Base-by-base conservation (phyloP, 2,113 vertebrate genomes). In the Romanogobio albipinnatus region DNA sequence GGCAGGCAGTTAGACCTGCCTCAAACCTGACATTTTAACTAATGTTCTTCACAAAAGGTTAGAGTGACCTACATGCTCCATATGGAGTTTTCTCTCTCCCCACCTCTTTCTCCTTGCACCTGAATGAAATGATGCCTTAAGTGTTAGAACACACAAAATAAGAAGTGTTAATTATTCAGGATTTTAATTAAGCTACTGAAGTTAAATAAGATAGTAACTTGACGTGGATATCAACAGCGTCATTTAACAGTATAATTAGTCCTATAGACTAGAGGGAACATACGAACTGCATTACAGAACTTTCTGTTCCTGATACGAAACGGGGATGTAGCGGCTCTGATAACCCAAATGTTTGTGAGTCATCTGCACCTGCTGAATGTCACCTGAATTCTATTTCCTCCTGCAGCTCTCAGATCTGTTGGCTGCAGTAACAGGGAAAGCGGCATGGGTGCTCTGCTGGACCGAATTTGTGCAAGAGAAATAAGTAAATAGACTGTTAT, bases 11-110 rank as follows among this genome's bases (percentile, higher is more conserved):
- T 78, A 86, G 74, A 88, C 89, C 86, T 26, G 58, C 88, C 56
- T 86, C 64, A 90, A 75, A 86, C 87, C 90, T 93, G 91, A 92
- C 92, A 93, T 93, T 92, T 93, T 90, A 92, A 92, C 88, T 90
- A 91, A 92, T 92, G 91, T 90, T 91, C 62, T 59, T 85, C 82
- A 84, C 90, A 83, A 83, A 86, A 90, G 91, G 92, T 90, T 84
- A 86, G 51, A 53, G 77, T 89, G 86, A 89, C 89, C 89, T 88
- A 88, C 89, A 76, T 87, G 91, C 90, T 91, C 89, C 90, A 71
- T 80, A 68, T 84, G 82, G 86, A 89, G 45, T 29, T 83, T 76
- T 83, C 82, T 77, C 76, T 59, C 76, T 43, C 53, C 22, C 76
- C 56, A 43, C 22, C 76, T 61, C 19, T 58, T 61, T 78, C 76